Evolutionary conservation across 2,888 invertebrate species (phyloP), one percentile per base, ranked within the genome.

Genomic region (Ligdia adustata): DNA sequence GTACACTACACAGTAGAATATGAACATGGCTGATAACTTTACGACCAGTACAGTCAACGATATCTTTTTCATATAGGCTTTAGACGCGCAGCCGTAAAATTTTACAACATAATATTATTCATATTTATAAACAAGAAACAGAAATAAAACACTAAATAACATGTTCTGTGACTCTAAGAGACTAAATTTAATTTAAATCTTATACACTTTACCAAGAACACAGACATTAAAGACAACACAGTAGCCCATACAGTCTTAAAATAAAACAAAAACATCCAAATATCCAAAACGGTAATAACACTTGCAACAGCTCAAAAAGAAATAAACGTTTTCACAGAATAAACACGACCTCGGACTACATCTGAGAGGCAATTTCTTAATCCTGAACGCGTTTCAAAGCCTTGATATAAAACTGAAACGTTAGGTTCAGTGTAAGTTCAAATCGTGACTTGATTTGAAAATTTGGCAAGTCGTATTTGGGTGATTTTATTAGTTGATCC

Each of bases 401-500:
- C 81, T 80, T 80, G 79, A 70, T 81, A 79, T 77, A 78, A 73
- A 49, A 60, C 66, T 66, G 64, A 72, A 75, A 70, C 56, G 64
- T 59, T 69, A 71, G 67, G 66, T 64, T 64, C 59, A 59, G 52
- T 33, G 28, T 32, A 38, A 38, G 37, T 66, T 57, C 60, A 60
- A 66, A 51, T 78, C 79, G 74, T 79, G 79, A 76, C 71, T 69
- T 44, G 45, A 31, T 57, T 55, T 50, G 51, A 40, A 39, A 38
- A 38, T 49, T 48, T 38, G 22, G 32, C 32, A 9, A 34, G 16
- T 27, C 15, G 6, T 35, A 20, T 44, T 48, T 34, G 18, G 27
- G 37, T 20, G 29, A 24, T 37, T 35, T 37, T 37, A 40, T 44
- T 47, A 38, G 6, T 4, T 18, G 4, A 34, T 24, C 16, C 29